Base-by-base conservation (phyloP, 1,140 invertebrate species). In the Tetranychus cinnabarinus region DNA sequence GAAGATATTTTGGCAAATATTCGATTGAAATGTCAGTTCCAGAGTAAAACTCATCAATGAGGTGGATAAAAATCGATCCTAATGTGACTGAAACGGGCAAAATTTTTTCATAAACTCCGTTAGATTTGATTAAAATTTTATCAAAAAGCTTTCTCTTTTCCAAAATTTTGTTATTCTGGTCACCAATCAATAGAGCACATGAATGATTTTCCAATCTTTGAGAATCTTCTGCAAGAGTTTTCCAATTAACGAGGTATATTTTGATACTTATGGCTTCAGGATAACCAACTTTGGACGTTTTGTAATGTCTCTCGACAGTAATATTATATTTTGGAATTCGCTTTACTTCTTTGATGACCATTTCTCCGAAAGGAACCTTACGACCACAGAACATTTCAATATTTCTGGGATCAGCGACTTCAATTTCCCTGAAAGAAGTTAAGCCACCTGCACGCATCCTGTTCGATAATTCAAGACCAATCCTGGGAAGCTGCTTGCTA, bases 401-500 rank as follows among this genome's bases (percentile, higher is more conserved):
- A 69, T 84, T 79, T 69, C 83, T 74, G 12, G 83, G 82, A 74
- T 84, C 79, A 31, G 78, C 76, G 57, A 79, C 75, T 57, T 75
- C 70, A 42, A 87, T 69, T n/a, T 77, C 69, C 67, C 80, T 71
- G 68, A 86, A 83, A 57, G 76, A 77, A 8, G 74, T 79, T 68
- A 84, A 79, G 13, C 80, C 81, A 58, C 81, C 77, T 56, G 78
- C 74, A 0, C 77, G 81, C 12, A 87, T 69, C n/a, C 77, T 66
- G n/a, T 71, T 74, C 36, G 82, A 79, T 37, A 82, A 75, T 48
- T n/a, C 47, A 3, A 73, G 75, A 60, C 84, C 84, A 62, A 87
- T 83, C 50, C 79, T 79, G 60, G 78, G 77, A 15, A 87, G 68
- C 68, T 86, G 84, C 67, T 78, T 78, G 34, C 78, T 74, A n/a